Evolutionary conservation across 2,888 invertebrate genomes (phyloP).

Genomic region (Troides helena): DNA sequence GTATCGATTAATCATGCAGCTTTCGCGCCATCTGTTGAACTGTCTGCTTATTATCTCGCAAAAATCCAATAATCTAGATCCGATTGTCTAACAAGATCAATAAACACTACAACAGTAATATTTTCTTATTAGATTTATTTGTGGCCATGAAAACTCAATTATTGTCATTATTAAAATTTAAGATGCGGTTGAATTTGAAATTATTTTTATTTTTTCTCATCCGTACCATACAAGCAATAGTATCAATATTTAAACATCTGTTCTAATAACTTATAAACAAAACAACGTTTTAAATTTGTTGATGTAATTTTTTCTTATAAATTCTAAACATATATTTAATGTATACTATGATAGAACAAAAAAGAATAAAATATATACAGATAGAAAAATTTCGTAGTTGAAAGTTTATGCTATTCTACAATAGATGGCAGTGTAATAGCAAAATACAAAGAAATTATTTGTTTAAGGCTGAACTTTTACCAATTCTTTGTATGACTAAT

Average conservation of each 20-base stretch:
- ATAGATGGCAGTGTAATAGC: constrained; percentile 61
- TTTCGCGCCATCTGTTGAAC: constrained; percentile 21
- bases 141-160: constrained; percentile 22
- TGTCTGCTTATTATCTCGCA: neutral
- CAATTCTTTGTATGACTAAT: no score
- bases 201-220: neutral
- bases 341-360: no score
- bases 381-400: neutral
- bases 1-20: neutral
- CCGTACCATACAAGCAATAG: no score
- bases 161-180: neutral
- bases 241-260: no score
- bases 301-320: no score
- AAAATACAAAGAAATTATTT: no score
- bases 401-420: constrained; percentile 59
- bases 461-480: no score
- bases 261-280: no score
- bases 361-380: neutral
- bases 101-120: neutral
- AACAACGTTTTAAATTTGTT: no score
- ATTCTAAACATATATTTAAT: no score
- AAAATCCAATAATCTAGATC: constrained; percentile 19
- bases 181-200: neutral
- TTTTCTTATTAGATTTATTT: constrained; percentile 15
- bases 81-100: neutral